Base-by-base conservation (phyloP, 2,888 invertebrate species). In the Torymus auratus region DNA sequence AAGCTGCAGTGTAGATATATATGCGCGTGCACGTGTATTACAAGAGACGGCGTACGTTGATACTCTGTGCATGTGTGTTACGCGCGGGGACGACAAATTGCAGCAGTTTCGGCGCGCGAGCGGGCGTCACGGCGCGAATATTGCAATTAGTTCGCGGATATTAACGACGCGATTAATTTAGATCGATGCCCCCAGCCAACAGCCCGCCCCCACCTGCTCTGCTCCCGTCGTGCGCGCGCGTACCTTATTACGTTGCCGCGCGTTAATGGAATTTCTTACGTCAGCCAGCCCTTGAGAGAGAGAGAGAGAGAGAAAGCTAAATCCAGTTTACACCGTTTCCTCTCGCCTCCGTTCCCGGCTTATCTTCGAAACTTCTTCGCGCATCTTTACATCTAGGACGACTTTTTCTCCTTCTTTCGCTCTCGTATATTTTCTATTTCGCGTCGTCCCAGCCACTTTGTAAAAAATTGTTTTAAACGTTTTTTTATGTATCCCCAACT, bases 121-220 rank as follows among this genome's bases (percentile, higher is more conserved):
- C 41, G 10, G 52, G 23, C 52, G 15, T 56, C 41, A 41, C 41
- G 41, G 56, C 69, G 15, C 41, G 69, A 62, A 80, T 62, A 76
- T 80, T 80, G 83, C 80, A 83, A 83, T 83, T 84, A 83, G 79
- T 84, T 81, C 78, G 28, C 61, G 77, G 75, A 76, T 81, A 83
- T 83, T 84, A 83, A 83, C 81, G 83, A 83, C 69, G 82, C 81
- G 82, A 84, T 83, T 84, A 83, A 84, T 84, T 82, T 82, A 82
- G 83, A 84, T 83, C 83, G 82, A 83, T 83, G 81, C 53, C 20
- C 58, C 14, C 41, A 41, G 13, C 55, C 17, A 20, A 15, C 14
- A n/a, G 15, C 13, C n/a, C 23, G n/a, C 12, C 12, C 2, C 56
- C 41, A 11, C 14, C 2, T 41, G 41, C 41, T 41, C 41, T 41